Conservation (phyloP, 2,113 vertebrate genomes). For the Macaca mulatta region DNA sequence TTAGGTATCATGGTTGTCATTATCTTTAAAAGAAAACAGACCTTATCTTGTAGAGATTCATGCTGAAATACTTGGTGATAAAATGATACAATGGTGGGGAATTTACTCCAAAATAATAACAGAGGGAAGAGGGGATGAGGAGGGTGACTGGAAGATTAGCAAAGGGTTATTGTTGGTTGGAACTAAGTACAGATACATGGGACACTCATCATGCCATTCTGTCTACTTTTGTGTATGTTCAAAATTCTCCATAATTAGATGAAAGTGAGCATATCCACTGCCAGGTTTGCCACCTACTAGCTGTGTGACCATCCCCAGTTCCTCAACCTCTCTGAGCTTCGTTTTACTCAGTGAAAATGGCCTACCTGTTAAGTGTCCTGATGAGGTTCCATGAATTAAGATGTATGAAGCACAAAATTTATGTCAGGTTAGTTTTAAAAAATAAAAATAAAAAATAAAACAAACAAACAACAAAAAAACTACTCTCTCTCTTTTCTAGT, state of each 20-base stretch:
- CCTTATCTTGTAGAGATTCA: neutral
- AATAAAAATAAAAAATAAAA: no score
- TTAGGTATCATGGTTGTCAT: neutral
- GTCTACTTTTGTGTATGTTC: neutral
- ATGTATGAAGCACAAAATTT: neutral
- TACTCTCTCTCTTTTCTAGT: neutral
- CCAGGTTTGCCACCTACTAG: neutral
- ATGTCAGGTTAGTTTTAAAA: neutral
- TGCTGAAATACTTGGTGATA: neutral
- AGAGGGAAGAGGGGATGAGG: neutral
- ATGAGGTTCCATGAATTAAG: neutral
- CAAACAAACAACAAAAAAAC: neutral
- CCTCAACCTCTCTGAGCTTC: neutral
- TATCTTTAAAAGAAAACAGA: conserved; percentile 39
- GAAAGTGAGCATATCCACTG: neutral
- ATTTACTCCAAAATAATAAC: conserved; percentile 6
- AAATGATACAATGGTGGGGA: neutral
- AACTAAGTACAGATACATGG: neutral
- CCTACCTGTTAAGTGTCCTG: neutral
- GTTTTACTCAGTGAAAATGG: neutral
- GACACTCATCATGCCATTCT: neutral
- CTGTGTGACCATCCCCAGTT: neutral
- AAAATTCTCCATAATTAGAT: conserved; percentile 15
- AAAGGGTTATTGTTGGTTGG: neutral
- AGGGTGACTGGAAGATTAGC: neutral